A percentile compares a stretch with the other conserved stretches of the same genome.
These are phyloP conservation scores for Megaceryle maxima DNA, from an alignment of 2,113 vertebrate species.

Conservation along the genomic window DNA sequence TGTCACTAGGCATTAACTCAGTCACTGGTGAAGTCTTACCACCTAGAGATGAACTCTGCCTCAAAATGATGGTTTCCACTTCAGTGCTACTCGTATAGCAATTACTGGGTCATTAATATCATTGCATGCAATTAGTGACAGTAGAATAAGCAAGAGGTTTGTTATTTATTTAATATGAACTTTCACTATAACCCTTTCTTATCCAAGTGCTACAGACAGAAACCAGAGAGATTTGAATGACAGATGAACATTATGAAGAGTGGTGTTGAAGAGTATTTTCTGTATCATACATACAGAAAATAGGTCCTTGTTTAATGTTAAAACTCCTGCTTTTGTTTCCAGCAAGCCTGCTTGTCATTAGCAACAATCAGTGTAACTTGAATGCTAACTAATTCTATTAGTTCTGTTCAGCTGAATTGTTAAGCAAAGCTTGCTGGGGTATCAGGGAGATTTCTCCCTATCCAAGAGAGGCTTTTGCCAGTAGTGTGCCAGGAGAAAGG, in stretches of 20 bases:
- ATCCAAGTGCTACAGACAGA: not conserved
- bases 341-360: not conserved
- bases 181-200: constrained; percentile 59
- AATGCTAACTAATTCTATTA: constrained; percentile 48
- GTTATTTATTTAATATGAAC: constrained; percentile 54
- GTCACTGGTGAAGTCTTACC: constrained; percentile 73
- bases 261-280: not conserved
- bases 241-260: not conserved
- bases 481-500: not conserved
- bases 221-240: not conserved
- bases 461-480: not conserved
- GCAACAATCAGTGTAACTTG: constrained; percentile 17
- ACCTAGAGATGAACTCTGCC: constrained; percentile 78
- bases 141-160: constrained; percentile 60
- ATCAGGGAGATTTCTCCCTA: not conserved
- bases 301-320: not conserved
- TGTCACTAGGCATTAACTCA: constrained; percentile 81
- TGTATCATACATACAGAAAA: not conserved
- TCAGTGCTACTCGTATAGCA: constrained; percentile 70
- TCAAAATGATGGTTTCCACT: constrained; percentile 78
- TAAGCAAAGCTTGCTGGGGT: constrained; percentile 19
- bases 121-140: constrained; percentile 81
- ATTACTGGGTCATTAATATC: constrained; percentile 86
- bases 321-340: constrained; percentile 7
- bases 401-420: constrained; percentile 50